Evolutionary conservation across 1,140 invertebrate species (phyloP).

Genomic region (Wiebesia pumilae): DNA sequence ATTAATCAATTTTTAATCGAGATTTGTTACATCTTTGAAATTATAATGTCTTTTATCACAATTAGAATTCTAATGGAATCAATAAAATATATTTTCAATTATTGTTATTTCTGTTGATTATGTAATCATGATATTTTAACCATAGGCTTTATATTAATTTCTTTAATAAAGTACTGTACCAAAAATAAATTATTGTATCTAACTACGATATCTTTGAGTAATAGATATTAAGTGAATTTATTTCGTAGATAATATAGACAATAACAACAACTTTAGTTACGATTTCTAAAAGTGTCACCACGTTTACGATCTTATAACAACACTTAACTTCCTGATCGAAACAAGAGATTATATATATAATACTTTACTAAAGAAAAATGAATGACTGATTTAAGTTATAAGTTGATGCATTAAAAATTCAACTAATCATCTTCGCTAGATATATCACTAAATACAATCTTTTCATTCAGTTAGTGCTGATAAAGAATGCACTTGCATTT

Average conservation of each 20-base stretch:
- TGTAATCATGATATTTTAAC: background rate
- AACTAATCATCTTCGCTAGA: background rate
- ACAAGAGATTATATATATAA: background rate
- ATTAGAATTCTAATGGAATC: background rate
- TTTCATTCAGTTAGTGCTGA: background rate
- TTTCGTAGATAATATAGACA: background rate
- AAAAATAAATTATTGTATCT: conserved; percentile 26
- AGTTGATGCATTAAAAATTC: background rate
- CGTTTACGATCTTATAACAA: background rate
- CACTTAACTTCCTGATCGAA: background rate
- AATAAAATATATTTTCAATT: background rate
- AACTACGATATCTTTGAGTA: conserved; percentile 1
- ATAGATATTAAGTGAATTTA: background rate
- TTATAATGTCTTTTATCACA: background rate
- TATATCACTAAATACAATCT: background rate
- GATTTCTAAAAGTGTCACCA: background rate
- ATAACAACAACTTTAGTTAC: background rate
- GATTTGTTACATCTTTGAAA: background rate
- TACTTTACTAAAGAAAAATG: background rate
- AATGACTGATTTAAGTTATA: background rate
- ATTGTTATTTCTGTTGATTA: background rate
- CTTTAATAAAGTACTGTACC: background rate
- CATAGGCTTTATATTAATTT: conserved; percentile 9
- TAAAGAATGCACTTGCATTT: background rate
- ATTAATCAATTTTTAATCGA: background rate